A percentile compares a stretch with the other conserved stretches of the same genome.
Evolutionary conservation across 2,888 invertebrate species (phyloP).

Genomic region (Rhimphoctona megacephalus): DNA sequence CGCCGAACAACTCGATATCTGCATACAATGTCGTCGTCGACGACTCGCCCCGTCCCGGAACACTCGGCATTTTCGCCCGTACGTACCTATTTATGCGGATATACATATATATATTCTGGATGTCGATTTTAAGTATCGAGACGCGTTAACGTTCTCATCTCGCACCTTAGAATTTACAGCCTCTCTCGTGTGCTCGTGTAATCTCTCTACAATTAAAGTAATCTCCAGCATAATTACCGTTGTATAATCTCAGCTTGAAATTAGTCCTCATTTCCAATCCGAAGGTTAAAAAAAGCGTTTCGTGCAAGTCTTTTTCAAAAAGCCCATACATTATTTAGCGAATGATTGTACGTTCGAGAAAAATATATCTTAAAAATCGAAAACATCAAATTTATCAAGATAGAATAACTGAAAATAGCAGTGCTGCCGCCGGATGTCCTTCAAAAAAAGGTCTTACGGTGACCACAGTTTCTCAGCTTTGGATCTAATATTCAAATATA

Average conservation of each 20-base stretch:
- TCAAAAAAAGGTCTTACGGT: no score
- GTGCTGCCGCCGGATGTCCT: no score
- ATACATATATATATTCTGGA: not conserved
- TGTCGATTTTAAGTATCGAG: not conserved
- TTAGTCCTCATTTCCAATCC: not conserved
- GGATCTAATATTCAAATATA: no score
- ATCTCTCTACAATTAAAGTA: not conserved
- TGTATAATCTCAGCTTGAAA: not conserved
- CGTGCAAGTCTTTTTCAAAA: not conserved
- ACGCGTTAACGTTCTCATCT: conserved; percentile 29
- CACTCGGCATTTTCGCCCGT: conserved; percentile 35
- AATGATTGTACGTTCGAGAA: not conserved
- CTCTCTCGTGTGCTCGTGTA: not conserved
- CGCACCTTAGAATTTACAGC: conserved; percentile 44
- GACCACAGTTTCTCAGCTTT: no score
- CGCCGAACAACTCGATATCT: conserved; percentile 71
- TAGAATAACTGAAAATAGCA: no score
- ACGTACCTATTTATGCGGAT: not conserved
- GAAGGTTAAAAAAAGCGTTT: not conserved
- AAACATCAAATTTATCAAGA: no score
- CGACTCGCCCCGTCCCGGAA: conserved; percentile 51
- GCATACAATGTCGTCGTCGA: conserved; percentile 75
- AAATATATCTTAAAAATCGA: not conserved
- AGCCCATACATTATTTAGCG: no score
- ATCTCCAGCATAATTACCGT: not conserved